Base-by-base conservation (phyloP, 2,113 vertebrate genomes). In the Falcunculus frontatus region DNA sequence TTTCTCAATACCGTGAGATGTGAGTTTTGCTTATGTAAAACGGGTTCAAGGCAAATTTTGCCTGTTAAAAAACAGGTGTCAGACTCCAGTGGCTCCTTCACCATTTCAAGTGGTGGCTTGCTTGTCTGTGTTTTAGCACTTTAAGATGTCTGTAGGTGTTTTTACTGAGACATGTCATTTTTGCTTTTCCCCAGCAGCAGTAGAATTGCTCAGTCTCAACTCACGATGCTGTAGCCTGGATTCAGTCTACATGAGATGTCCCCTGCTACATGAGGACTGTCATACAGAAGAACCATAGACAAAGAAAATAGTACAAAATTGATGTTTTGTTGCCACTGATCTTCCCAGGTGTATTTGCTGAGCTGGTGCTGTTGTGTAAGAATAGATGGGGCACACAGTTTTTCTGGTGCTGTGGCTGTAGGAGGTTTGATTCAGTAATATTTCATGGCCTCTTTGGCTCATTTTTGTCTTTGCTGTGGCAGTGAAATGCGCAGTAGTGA, bases 401-500 rank as follows among this genome's bases (percentile, higher is more conserved):
- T 87, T 90, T 65, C 63, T 75, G 55, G 18, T 56, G 17, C 6
- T 56, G 55, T 65, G 18, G 42, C 33, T 2, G 0, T 69, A 18
- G 53, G 23, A 89, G 10, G 8, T 67, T 87, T 21, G 23, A 90
- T 89, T 82, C n/a, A 56, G 13, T 35, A 23, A 22, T 33, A 32
- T 69, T 91, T 81, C 49, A 32, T 19, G 15, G 27, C 41, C 21
- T 62, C 62, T 56, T 70, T 75, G 73, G 35, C 26, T 94, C 20
- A 23, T 49, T 75, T 96, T 73, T 78, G 8, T 59, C 55, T 90
- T 74, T 87, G 17, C 52, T 62, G 29, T 81, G 42, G 37, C 5
- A 25, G 50, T n/a, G 32, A 52, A 39, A 35, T 0, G 0, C 8
- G 7, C 13, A 11, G 30, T n/a, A 60, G 22, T 46, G 68, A 49